Evolutionary conservation across 2,113 vertebrate genomes (phyloP), one percentile per base, ranked within the genome.

Genomic region (Paratilapia polleni): DNA sequence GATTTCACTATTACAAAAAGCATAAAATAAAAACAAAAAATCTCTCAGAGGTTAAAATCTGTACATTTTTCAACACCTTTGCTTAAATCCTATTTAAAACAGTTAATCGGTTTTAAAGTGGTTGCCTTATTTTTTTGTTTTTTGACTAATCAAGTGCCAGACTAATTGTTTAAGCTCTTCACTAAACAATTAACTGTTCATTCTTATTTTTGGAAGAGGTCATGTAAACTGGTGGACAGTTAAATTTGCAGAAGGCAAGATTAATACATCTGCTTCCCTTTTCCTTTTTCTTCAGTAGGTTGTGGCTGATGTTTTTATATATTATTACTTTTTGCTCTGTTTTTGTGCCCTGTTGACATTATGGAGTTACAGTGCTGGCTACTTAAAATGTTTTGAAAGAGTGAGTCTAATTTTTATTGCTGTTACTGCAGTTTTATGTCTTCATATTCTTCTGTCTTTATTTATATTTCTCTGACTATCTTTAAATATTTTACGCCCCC

Each of bases 401-500:
- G 10, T 19, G 54, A 73, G 52, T 75, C 43, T 20, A 26, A 61
- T 83, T 88, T 91, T 84, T 76, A 82, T 86, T 84, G 56, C 80
- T 17, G 2, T 81, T 75, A 38, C 66, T 78, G 8, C 2, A 24
- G 68, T 80, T 90, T 87, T 87, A 87, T 84, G 56, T 89, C 80
- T 88, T 88, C 34, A 87, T 88, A 34, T 76, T 84, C 26, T 22
- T 76, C 31, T 20, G 4, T 82, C 47, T 83, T 77, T 57, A 83
- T 91, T 81, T 74, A 4, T 78, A 43, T 73, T 61, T 56, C 41
- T 75, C 26, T 77, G 57, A 83, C 77, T 79, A 22, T 80, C 79
- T 90, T 89, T 90, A 59, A 90, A 47, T 82, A 78, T 86, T 86
- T 81, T 63, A 79, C 80, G n/a, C 90, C 62, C 84, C 85, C 75